Percentiles rank a stretch among this genome's conserved stretches.
These are phyloP conservation scores for Cyprinodon tularosa DNA, from an alignment of 2,113 vertebrate species.

Conservation along the genomic window DNA sequence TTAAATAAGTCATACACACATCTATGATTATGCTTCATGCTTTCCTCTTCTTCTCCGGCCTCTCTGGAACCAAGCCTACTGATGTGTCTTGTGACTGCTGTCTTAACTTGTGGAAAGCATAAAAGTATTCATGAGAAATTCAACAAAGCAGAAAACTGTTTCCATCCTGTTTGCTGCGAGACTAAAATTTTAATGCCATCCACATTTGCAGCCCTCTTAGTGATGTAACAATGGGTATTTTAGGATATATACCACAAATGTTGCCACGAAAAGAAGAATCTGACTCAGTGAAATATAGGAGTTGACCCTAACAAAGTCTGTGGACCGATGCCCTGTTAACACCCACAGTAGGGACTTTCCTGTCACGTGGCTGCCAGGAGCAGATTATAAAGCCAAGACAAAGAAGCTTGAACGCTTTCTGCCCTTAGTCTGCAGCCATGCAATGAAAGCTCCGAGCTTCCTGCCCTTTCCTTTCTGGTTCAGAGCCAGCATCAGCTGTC, in stretches of 20 bases:
- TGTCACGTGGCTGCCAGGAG: conserved; percentile 56
- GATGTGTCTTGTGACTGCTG: neutral
- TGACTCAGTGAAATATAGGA: conserved; percentile 37
- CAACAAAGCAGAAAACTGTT: conserved; percentile 6
- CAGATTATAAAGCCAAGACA: conserved; percentile 70
- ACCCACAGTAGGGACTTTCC: conserved; percentile 45
- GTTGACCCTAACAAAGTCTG: conserved; percentile 14
- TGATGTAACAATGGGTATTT: conserved; percentile 7
- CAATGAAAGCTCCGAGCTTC: conserved; percentile 43
- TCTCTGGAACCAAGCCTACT: conserved; percentile 8
- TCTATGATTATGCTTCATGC: neutral
- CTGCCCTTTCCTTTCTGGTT: conserved; percentile 57
- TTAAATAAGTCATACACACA: neutral
- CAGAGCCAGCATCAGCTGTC: conserved; percentile 67
- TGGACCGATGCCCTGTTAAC: conserved; percentile 15
- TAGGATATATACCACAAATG: neutral
- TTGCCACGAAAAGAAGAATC: neutral
- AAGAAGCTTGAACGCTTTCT: conserved; percentile 62
- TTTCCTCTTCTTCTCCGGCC: neutral
- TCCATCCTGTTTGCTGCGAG: neutral
- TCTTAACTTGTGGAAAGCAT: conserved; percentile 5
- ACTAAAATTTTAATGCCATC: neutral
- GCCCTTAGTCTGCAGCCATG: conserved; percentile 52
- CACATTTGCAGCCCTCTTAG: neutral
- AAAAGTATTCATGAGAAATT: conserved; percentile 2